phyloP scores from a whole-genome alignment of 2,113 vertebrate genomes.

The Edolisoma coerulescens region DNA sequence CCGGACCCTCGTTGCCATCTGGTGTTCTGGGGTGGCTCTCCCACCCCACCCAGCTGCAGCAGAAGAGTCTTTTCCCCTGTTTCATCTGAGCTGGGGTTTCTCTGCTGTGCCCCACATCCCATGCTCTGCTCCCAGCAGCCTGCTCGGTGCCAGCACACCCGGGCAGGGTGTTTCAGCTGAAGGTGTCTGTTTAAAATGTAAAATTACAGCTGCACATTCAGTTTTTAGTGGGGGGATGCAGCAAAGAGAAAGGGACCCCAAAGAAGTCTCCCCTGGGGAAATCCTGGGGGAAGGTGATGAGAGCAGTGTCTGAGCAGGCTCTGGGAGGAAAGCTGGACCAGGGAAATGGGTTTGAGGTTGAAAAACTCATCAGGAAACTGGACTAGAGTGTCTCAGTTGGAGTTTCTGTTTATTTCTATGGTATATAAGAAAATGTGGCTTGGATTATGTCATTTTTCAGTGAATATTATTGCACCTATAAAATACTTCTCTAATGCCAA shows the following conservation, averaged over 20 bases:
- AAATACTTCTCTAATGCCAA: background rate
- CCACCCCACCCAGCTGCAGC: fast-evolving
- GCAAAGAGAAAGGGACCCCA: background rate
- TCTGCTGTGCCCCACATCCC: fast-evolving
- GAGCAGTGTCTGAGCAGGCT: background rate
- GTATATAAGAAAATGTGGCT: background rate
- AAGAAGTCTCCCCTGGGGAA: fast-evolving
- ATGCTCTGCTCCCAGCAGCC: background rate
- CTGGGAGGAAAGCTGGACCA: background rate
- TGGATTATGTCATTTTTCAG: background rate
- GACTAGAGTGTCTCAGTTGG: background rate
- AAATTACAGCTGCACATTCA: background rate
- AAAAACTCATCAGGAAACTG: background rate
- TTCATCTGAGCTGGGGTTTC: fast-evolving
- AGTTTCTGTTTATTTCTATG: background rate
- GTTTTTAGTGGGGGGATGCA: background rate
- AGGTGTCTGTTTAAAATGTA: background rate
- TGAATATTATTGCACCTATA: background rate
- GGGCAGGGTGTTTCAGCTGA: background rate
- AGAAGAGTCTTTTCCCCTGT: too few species aligned
- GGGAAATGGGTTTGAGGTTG: background rate
- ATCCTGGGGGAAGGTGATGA: background rate
- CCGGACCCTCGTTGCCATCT: fast-evolving
- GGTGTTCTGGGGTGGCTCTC: too few species aligned
- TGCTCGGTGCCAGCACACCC: background rate